Base-by-base conservation (phyloP, 2,113 vertebrate species). In the Nansenia antarctica region DNA sequence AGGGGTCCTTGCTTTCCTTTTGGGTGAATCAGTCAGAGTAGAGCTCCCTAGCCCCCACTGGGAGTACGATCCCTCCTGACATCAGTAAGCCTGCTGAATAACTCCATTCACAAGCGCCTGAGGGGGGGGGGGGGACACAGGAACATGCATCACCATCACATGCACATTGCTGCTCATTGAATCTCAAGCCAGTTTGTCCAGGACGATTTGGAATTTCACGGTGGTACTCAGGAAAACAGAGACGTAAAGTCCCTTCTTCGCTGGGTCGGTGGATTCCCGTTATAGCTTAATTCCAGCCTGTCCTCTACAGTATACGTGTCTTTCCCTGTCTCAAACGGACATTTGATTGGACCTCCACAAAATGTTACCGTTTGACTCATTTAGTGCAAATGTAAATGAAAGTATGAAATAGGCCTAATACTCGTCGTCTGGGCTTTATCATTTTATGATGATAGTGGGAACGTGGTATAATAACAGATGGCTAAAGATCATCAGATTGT, bases 101-200 rank as follows among this genome's bases (percentile, higher is more conserved):
- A 79, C 34, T 66, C 72, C 62, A 66, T 81, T 81, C 77, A 82
- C 58, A 57, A 34, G 14, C 61, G 72, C 70, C 61, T 31, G 7
- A 73, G 72, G 60, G 59, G 54, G 32, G 64, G 7, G 73, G 72
- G 60, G 59, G 54, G 32, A 67, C 57, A 52, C 62, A 53, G 22
- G 45, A 77, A 61, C 45, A 60, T 37, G 55, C 62, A 34, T 31
- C 52, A 63, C 57, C 61, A 61, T 85, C 83, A 85, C 81, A 85
- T 80, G 79, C 35, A 18, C 35, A 45, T 76, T 74, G 65, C 59
- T 53, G 34, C 49, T 45, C 58, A 61, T 47, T 82, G 70, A 82
- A 77, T 77, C 61, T 29, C 62, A 35, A 42, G 29, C 63, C 60
- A 64, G 68, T 79, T 83, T 78, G 58, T 72, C 57, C 58, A 58